phyloP scores from a whole-genome alignment of 2,797 vertebrate species.

The Anguilla anguilla region DNA sequence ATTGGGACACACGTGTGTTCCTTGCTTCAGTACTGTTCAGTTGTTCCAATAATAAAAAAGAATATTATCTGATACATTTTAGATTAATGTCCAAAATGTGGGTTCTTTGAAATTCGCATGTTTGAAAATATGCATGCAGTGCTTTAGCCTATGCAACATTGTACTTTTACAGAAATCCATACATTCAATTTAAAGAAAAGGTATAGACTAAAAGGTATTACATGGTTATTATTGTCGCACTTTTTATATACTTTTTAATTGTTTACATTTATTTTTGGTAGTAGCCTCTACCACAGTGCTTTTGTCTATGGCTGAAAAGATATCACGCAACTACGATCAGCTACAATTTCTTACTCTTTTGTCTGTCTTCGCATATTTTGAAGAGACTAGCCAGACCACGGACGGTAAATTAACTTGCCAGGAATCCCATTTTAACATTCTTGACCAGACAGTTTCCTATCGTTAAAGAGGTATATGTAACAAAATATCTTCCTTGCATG shows the following conservation, averaged over 20 bases:
- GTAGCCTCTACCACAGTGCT: background rate
- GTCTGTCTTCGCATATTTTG: background rate
- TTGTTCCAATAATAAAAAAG: no score
- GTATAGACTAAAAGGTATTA: background rate
- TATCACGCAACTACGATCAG: background rate
- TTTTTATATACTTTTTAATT: background rate
- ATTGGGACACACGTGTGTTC: no score
- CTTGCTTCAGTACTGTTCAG: no score
- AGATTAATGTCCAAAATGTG: no score
- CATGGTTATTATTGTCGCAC: background rate
- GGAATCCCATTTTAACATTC: background rate
- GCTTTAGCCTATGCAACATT: background rate
- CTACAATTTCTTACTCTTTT: background rate
- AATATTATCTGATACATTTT: no score
- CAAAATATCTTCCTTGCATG: background rate
- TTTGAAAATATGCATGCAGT: background rate
- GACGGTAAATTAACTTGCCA: background rate
- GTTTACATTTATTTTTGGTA: background rate
- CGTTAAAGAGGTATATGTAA: background rate
- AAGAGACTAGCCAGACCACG: conserved; percentile 3
- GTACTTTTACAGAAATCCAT: background rate
- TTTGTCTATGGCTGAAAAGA: background rate
- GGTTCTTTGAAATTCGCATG: background rate
- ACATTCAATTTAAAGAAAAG: background rate
- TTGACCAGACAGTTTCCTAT: background rate